Evolutionary conservation across 2,888 invertebrate species (phyloP).

Genomic region (Anaspis maculata): DNA sequence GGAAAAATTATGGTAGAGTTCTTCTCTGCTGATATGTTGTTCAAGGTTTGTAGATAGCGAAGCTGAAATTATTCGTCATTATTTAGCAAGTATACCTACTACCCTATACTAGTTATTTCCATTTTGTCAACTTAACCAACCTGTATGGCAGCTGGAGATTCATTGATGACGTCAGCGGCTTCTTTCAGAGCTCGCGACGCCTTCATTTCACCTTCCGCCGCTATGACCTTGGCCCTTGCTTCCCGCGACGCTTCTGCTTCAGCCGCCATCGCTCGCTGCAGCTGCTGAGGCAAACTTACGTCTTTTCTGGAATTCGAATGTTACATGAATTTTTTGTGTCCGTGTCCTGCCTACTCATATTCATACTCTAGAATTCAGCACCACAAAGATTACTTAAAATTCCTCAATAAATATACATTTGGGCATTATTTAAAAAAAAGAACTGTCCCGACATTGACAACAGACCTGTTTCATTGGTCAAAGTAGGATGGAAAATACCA

Average conservation of each 20-base stretch:
- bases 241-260: constrained; percentile 75
- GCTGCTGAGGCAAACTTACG: constrained; percentile 65
- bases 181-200: constrained; percentile 79
- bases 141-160: constrained; percentile 74
- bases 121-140: no score
- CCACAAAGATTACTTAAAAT: no score
- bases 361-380: no score
- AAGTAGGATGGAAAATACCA: no score
- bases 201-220: constrained; percentile 80
- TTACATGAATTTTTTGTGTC: no score
- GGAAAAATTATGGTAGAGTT: constrained; percentile 94
- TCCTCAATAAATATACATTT: no score
- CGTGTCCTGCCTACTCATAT: no score
- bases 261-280: constrained; percentile 76
- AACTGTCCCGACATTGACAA: no score
- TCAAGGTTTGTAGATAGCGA: constrained; percentile 84
- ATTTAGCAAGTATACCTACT: no score
- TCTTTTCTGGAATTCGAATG: constrained; percentile 55
- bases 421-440: no score
- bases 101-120: background rate
- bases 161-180: constrained; percentile 77
- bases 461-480: no score
- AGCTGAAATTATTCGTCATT: constrained; percentile 47
- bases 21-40: constrained; percentile 86
- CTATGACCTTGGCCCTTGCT: constrained; percentile 72